Conservation (phyloP, 2,113 vertebrate species). For the Columba livia region DNA sequence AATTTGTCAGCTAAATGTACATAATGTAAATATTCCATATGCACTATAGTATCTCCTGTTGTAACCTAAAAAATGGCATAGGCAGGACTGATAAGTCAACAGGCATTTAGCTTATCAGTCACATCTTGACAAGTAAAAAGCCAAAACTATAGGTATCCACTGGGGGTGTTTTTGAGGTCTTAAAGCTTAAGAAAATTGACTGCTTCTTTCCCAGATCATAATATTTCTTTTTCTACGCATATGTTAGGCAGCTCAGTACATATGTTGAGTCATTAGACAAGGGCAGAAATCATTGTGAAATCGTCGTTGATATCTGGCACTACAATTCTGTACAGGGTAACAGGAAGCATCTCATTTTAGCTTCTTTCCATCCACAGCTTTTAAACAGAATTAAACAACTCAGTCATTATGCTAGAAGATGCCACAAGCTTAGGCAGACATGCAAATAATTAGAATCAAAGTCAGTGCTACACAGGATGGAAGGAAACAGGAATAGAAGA, state of each 20-base stretch:
- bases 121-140: neutral
- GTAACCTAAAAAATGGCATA: neutral
- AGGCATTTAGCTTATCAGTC: neutral
- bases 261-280: fast-evolving
- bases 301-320: neutral
- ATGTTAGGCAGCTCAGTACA: neutral
- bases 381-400: neutral
- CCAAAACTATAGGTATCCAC: neutral
- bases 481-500: neutral
- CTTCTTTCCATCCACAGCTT: neutral
- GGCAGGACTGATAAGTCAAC: neutral
- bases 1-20: neutral
- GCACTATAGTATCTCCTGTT: neutral
- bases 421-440: neutral
- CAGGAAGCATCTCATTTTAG: neutral
- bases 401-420: neutral
- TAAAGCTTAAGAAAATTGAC: neutral
- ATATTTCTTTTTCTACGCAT: neutral
- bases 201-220: neutral
- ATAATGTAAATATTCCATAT: neutral
- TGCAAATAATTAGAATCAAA: neutral
- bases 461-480: neutral
- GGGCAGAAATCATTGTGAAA: neutral
- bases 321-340: neutral
- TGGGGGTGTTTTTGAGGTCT: neutral